Base-by-base conservation (phyloP, 2,888 invertebrate species). In the Harpalus rufipes region DNA sequence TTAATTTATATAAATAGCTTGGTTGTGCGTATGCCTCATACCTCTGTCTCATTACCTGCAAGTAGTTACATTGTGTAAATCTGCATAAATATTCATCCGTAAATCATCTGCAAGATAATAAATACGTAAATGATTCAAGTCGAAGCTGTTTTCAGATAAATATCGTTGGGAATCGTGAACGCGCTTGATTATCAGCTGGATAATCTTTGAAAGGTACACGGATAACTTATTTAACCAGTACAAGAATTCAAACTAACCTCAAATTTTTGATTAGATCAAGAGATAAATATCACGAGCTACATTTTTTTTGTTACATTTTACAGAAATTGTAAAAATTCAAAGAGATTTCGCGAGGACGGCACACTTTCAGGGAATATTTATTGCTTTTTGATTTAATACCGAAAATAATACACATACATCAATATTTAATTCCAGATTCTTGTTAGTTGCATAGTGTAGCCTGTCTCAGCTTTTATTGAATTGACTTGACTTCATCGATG, bases 221-320 rank as follows among this genome's bases (percentile, higher is more conserved):
- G 65, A 81, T 81, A 81, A 81, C 81, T 81, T 81, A 81, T 81
- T 81, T 81, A 81, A 81, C 21, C 10, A 58, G 51, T 74, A 16
- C 44, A 16, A 44, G 44, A 74, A 44, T 74, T 18, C 10, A 18
- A 74, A 68, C 7, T 68, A 68, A 74, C 44, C 18, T 74, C 41
- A 74, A 74, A 44, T 74, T 41, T 74, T 44, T 74, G 41, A 74
- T 74, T 41, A 74, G 18, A 74, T 21, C 25, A 63, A 4, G 12
- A 3, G 68, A 68, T 68, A 68, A 25, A 25, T 63, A 63, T 63
- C 63, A 63, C 25, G 25, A 63, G 63, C 68, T 14, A 68, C 39
- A 68, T 68, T 39, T 68, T 25, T 32, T 68, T 68, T 68, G 68
- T 32, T 68, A 32, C 12, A 65, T 32, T 32, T 65, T 25, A 32